A percentile compares a stretch with the other conserved stretches of the same genome.
phyloP scores from a whole-genome alignment of 2,888 invertebrate genomes.

The Eudemis profundana region DNA sequence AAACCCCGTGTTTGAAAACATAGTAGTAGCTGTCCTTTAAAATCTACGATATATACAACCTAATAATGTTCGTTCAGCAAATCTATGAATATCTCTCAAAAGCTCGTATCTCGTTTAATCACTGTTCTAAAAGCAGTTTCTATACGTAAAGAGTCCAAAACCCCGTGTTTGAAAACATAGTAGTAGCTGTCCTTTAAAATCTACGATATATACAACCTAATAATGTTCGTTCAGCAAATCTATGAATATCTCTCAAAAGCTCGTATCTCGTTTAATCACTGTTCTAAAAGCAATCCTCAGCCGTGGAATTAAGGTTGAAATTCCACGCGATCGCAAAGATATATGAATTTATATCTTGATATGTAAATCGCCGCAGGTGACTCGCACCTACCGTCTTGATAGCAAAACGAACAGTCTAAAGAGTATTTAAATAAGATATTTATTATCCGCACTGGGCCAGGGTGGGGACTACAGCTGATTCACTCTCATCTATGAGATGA shows the following conservation, averaged over 20 bases:
- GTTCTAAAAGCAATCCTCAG: neutral
- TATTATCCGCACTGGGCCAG: no score
- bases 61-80: conserved; percentile 36
- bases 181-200: neutral
- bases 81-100: conserved; percentile 1
- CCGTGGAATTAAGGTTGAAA: neutral
- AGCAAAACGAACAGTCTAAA: conserved; percentile 25
- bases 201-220: conserved; percentile 22
- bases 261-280: neutral
- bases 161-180: no score
- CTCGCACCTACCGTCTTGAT: conserved; percentile 25
- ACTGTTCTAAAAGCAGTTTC: neutral
- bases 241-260: neutral
- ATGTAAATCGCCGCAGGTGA: conserved; percentile 42
- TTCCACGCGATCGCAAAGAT: neutral
- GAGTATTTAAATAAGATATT: conserved; percentile 38
- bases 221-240: conserved; percentile 34
- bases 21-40: neutral
- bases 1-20: no score
- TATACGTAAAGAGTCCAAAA: neutral
- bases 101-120: neutral
- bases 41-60: conserved; percentile 17
- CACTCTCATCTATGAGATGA: no score
- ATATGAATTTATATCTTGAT: neutral
- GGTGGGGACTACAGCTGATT: no score